Evolutionary conservation across 2,113 vertebrate genomes (phyloP).

Genomic region (Dissostichus mawsoni): DNA sequence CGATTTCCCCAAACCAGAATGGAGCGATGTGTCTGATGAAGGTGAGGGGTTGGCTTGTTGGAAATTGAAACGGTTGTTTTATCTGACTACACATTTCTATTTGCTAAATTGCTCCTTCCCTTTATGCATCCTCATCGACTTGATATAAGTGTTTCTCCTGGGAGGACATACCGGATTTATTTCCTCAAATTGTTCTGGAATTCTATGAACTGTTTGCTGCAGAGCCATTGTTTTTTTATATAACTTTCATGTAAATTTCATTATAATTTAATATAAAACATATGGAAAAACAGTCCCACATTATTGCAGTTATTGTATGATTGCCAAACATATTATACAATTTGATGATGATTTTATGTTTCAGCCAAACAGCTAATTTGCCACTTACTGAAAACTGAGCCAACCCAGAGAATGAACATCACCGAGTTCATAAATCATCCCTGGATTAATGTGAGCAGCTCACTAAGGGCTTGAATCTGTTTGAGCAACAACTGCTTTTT

Average conservation of each 20-base stretch:
- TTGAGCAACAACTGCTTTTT: constrained; percentile 9
- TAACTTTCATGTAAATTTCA: not conserved
- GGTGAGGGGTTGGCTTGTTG: constrained; percentile 80
- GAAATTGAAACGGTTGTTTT: not conserved
- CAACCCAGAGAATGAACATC: constrained; percentile 93
- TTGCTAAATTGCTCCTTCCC: not conserved
- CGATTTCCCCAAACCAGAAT: constrained; percentile 93
- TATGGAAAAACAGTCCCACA: too few species aligned
- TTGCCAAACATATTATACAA: not conserved
- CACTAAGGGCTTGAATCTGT: constrained; percentile 2
- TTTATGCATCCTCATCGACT: not conserved
- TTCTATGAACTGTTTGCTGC: not conserved
- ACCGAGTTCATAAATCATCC: constrained; percentile 93
- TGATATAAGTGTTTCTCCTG: not conserved
- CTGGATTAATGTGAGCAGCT: constrained; percentile 92
- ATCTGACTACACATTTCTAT: not conserved
- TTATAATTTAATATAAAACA: not conserved
- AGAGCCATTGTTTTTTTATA: not conserved
- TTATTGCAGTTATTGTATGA: not conserved
- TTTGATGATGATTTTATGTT: constrained; percentile 23
- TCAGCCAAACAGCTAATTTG: constrained; percentile 92
- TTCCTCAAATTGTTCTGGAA: not conserved
- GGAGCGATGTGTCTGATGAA: constrained; percentile 94
- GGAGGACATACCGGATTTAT: too few species aligned
- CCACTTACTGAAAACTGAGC: constrained; percentile 92